Conservation (phyloP, 2,113 vertebrate species). For the Trogon melanurus region DNA sequence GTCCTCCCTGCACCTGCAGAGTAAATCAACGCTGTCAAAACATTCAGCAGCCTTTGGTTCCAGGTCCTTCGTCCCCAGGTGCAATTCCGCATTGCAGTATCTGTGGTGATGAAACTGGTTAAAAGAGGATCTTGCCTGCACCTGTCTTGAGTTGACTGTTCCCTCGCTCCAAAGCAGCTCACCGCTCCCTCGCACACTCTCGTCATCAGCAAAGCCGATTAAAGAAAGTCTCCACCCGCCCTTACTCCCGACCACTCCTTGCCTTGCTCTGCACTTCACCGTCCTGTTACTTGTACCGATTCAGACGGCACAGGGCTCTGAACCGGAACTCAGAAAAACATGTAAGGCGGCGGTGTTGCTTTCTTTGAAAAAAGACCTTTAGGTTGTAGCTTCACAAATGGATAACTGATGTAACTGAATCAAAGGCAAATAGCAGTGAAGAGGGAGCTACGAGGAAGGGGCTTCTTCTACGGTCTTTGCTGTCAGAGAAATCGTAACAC, state of each 20-base stretch:
- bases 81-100: background rate
- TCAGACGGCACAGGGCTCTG: background rate
- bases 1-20: background rate
- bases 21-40: background rate
- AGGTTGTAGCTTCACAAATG: background rate
- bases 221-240: background rate
- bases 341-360: background rate
- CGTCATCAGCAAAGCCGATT: background rate
- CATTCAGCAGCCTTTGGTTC: background rate
- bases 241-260: background rate
- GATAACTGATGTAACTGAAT: background rate
- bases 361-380: background rate
- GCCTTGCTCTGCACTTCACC: background rate
- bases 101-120: background rate
- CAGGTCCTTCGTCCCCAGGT: background rate
- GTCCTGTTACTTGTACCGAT: background rate
- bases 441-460: background rate
- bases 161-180: background rate
- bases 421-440: background rate
- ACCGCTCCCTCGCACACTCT: background rate
- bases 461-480: background rate
- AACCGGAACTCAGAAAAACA: background rate
- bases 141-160: background rate
- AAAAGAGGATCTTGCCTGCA: background rate
- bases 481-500: background rate